Percentiles rank a stretch among this genome's conserved stretches.
These are phyloP conservation scores for Gavia stellata DNA, from an alignment of 2,113 vertebrate species.

Conservation along the genomic window DNA sequence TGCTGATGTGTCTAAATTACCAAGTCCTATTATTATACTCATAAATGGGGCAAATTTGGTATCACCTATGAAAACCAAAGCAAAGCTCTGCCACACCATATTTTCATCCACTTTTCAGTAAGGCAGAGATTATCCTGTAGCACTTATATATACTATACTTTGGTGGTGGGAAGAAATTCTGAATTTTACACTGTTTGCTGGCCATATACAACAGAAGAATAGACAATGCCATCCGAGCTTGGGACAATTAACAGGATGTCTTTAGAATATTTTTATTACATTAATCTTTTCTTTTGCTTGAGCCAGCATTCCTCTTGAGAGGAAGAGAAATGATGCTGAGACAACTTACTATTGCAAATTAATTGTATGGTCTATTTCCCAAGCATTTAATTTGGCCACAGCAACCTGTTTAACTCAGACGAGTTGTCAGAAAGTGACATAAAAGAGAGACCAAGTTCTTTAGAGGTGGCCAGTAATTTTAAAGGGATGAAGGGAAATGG, in stretches of 20 bases:
- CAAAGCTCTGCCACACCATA: neutral
- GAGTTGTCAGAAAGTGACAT: constrained; percentile 13
- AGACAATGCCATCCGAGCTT: neutral
- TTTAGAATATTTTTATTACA: constrained; percentile 31
- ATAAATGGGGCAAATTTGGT: neutral
- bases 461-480: constrained; percentile 9
- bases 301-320: constrained; percentile 18
- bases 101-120: neutral
- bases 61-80: neutral
- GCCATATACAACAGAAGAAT: neutral
- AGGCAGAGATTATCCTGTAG: neutral
- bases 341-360: constrained; percentile 28
- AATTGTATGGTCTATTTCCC: constrained; percentile 39
- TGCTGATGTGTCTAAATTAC: neutral
- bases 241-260: constrained; percentile 31
- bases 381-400: constrained; percentile 27
- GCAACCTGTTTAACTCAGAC: constrained; percentile 25
- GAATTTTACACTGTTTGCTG: constrained; percentile 21
- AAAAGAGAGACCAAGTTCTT: constrained; percentile 7
- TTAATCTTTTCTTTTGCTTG: constrained; percentile 36
- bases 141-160: neutral
- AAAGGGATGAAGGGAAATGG: constrained; percentile 1
- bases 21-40: neutral
- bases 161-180: neutral
- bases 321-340: constrained; percentile 37